These are phyloP conservation scores for Rotaria magnacalcarata DNA, from an alignment of 2,888 invertebrate genomes.

Conservation along the genomic window DNA sequence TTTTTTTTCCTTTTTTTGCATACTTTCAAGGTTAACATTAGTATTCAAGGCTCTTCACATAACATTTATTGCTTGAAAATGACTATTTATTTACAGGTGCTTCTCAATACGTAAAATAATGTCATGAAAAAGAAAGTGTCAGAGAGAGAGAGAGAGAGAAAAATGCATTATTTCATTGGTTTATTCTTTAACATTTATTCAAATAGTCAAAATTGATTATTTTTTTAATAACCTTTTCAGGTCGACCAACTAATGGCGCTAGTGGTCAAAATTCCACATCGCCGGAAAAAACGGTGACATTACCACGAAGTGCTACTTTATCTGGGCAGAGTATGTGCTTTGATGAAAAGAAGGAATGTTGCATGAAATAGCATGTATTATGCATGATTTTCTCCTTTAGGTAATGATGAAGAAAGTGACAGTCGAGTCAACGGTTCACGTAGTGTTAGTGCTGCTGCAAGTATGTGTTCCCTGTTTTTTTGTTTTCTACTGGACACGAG, in stretches of 20 bases:
- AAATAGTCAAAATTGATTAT: background rate
- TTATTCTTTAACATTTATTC: background rate
- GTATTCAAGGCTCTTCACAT: background rate
- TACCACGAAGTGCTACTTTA: constrained; percentile 17
- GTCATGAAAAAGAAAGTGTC: background rate
- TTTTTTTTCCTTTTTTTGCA: background rate
- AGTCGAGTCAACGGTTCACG: background rate
- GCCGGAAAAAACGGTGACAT: background rate
- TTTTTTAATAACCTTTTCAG: background rate
- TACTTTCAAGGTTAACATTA: constrained; percentile 14
- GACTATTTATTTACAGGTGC: constrained; percentile 5
- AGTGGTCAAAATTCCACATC: background rate
- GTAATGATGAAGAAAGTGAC: background rate
- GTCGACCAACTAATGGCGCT: background rate
- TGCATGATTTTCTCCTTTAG: background rate
- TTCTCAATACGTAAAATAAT: background rate
- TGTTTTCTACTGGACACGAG: no score
- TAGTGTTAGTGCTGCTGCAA: background rate
- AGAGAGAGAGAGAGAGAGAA: background rate
- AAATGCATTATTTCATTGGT: background rate
- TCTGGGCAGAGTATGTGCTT: background rate
- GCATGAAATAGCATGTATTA: background rate
- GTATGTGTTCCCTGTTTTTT: background rate
- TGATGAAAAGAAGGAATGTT: background rate
- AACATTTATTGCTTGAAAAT: background rate